Evolutionary conservation across 2,888 invertebrate genomes (phyloP), one percentile per base, ranked within the genome.

Genomic region (Timandra comae): DNA sequence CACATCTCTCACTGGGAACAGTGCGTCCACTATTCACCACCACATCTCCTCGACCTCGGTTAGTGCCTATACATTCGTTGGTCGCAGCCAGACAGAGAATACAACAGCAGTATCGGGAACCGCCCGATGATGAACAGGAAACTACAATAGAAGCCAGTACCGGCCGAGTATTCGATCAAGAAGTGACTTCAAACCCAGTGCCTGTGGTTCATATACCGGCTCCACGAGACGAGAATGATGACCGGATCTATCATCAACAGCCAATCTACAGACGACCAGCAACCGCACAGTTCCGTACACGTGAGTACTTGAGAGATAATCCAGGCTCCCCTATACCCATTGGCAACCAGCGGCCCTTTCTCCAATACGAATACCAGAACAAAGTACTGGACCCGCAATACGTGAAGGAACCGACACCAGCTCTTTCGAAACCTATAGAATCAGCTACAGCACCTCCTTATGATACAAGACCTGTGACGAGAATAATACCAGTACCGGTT

Each of bases 1-100:
- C 89, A 20, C 89, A 91, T 12, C 68, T 90, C 7, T 89, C 90
- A 0, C 88, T 88, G 9, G 89, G 88, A 35, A 88, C 90, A 12
- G 88, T 91, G 3, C 76, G 91, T 19, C 91, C 91, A 0, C 64
- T 92, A 8, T 91, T 91, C 49, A 91, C 91, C 0, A 91, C 91
- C 0, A 89, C 89, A 0, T 87, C 84, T 4, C 73, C 77, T 8
- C 77, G 90, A 12, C 86, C 91, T 1, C 77, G 89, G 52, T 59
- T 88, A 13, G 69, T 89, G 19, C 88, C 88, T 1, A 73, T 87
- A 34, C 86, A 85, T 22, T 77, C 86, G 0, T 53, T 87, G 22
- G 67, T 86, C n/a, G 80, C 84, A 23, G 78, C 86, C 0, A 71
- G 86, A 30, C 82, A 87, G 29, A 75, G 79, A 40, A 77, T 84